phyloP scores from a whole-genome alignment of 2,797 vertebrate genomes.

The Calcarius lapponicus region DNA sequence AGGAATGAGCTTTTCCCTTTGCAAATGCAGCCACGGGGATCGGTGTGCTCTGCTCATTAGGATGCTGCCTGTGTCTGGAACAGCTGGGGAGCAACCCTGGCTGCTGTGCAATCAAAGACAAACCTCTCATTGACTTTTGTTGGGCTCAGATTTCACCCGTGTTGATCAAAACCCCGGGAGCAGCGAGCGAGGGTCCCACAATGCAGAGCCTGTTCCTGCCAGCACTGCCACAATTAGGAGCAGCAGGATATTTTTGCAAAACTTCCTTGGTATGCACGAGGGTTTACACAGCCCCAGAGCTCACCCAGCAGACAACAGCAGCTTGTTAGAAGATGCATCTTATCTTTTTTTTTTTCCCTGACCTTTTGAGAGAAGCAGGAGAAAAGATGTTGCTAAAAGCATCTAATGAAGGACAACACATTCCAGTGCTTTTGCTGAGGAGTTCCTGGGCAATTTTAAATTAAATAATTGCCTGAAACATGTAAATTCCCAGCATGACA shows the following conservation, averaged over 20 bases:
- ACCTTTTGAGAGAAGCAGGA: not conserved
- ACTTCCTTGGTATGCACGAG: not conserved
- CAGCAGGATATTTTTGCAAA: not conserved
- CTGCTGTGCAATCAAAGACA: slow-evolving; percentile 13
- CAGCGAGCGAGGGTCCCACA: not conserved
- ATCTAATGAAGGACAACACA: not conserved
- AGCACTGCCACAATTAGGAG: not conserved
- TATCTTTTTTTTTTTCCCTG: not conserved
- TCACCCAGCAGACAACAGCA: not conserved
- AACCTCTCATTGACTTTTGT: slow-evolving; percentile 47
- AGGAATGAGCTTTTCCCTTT: not conserved
- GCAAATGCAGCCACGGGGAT: not conserved
- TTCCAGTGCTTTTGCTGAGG: not conserved
- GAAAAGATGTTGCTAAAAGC: not conserved
- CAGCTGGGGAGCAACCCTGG: slow-evolving; percentile 41
- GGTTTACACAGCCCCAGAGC: not conserved
- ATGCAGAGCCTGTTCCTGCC: not conserved
- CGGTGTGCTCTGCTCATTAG: not conserved
- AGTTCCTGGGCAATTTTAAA: not conserved
- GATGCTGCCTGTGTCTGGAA: not conserved
- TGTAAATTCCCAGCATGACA: not conserved
- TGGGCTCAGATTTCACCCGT: not conserved
- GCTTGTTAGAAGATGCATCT: not conserved
- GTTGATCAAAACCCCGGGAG: not conserved
- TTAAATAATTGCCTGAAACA: not conserved